These are phyloP conservation scores for Paracentrotus lividus DNA, from an alignment of 53 echinoderm and acorn worm genomes.

Conservation along the genomic window DNA sequence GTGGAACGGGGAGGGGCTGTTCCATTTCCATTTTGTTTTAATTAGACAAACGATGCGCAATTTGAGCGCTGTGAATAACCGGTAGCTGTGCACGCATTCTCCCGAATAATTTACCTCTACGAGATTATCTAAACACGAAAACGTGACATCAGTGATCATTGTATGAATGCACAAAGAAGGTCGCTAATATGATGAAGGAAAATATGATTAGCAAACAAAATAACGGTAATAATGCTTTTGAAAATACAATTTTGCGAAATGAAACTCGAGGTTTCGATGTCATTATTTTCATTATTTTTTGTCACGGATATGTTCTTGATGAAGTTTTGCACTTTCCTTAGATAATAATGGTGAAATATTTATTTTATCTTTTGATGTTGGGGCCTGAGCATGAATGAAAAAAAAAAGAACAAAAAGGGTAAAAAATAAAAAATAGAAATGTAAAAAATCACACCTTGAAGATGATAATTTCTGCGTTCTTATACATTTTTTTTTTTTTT, in stretches of 20 bases:
- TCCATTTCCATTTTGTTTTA: background rate
- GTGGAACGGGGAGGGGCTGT: background rate
- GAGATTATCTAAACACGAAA: conserved; percentile 25
- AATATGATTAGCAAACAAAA: conserved; percentile 38
- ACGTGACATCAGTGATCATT: conserved; percentile 45
- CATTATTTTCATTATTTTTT: too few species aligned
- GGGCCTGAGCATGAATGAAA: too few species aligned
- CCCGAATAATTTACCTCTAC: conserved; percentile 13
- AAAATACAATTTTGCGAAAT: background rate
- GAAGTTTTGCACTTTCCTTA: too few species aligned
- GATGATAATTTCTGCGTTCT: too few species aligned
- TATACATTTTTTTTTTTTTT: too few species aligned
- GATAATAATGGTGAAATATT: too few species aligned
- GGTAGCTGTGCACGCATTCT: background rate
- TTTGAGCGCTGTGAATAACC: conserved; percentile 7
- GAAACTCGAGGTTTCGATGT: conserved; percentile 19
- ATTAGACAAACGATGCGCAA: conserved; percentile 46
- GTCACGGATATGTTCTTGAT: too few species aligned
- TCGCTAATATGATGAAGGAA: conserved; percentile 49
- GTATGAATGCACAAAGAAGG: conserved; percentile 48
- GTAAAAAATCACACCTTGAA: too few species aligned
- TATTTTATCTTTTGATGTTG: too few species aligned
- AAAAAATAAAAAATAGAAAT: too few species aligned
- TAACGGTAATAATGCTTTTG: conserved; percentile 29
- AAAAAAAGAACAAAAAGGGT: too few species aligned